A percentile compares a stretch with the other conserved stretches of the same genome.
phyloP scores from a whole-genome alignment of 2,113 vertebrate genomes.

The Heterocephalus glaber region DNA sequence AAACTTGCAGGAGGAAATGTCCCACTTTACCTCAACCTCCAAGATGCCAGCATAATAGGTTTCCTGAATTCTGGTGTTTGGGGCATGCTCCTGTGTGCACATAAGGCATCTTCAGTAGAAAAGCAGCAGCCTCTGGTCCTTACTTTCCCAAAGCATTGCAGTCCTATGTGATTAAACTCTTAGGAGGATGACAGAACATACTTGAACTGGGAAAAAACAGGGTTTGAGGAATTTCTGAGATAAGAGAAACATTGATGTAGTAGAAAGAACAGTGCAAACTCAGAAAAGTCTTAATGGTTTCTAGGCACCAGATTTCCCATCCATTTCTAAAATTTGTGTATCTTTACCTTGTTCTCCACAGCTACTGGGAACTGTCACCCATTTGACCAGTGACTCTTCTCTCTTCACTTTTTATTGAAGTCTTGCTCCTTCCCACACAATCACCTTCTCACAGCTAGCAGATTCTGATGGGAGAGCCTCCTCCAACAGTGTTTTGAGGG shows the following conservation, averaged over 20 bases:
- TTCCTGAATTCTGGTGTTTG: not conserved
- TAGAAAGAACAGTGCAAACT: not conserved
- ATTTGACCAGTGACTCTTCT: not conserved
- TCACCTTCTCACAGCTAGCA: not conserved
- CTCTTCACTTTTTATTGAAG: not conserved
- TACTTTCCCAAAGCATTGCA: not conserved
- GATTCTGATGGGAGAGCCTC: not conserved
- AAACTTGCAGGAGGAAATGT: not conserved
- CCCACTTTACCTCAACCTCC: not conserved
- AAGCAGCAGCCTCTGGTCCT: not conserved
- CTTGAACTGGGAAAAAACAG: not conserved
- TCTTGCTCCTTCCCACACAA: accelerated
- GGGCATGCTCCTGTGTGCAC: not conserved
- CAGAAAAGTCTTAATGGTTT: not conserved
- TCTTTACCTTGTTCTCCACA: not conserved
- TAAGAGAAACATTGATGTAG: not conserved
- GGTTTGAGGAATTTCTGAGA: not conserved
- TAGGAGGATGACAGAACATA: not conserved
- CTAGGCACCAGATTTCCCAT: slow-evolving; percentile 43
- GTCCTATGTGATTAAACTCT: not conserved
- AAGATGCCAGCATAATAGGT: not conserved
- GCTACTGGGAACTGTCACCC: slow-evolving; percentile 19
- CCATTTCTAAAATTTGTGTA: slow-evolving; percentile 8
- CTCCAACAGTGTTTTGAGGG: not conserved
- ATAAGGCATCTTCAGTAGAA: not conserved